Base-by-base conservation (phyloP, 2,797 vertebrate species). In the Sandelia bainsii region DNA sequence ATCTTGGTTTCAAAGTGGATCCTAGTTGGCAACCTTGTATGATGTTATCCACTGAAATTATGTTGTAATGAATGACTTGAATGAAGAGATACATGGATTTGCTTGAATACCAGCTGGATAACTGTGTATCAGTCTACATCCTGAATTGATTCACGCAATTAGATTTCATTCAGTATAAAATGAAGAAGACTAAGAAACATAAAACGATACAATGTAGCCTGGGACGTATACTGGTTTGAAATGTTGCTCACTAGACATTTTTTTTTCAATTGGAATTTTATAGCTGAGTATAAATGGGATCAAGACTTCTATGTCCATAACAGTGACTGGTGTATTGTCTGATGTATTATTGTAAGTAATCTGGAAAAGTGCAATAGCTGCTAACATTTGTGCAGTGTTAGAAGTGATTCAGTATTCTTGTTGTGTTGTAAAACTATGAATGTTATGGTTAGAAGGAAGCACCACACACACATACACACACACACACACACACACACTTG, bases 341-440 rank as follows among this genome's bases (percentile, higher is more conserved):
- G 20, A 51, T 54, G 40, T 25, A 25, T n/a, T 49, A 27, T 12
- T 62, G 32, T 79, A 25, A 58, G 64, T 57, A 32, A 48, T 75
- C 53, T 56, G 69, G 71, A 29, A 72, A 48, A 72, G 57, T 72
- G 67, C 67, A 50, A 46, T 11, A 27, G 23, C 61, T 54, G 22
- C 50, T 83, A 73, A 72, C 80, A 81, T 19, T 83, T 53, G 16
- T 78, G 51, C 81, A 79, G 45, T 78, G 69, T 75, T 74, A 53
- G 63, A 42, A 32, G 74, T 62, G 39, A 74, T 58, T 42, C 59
- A 61, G 58, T 72, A 44, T 76, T 40, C 5, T 68, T 75, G 72
- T 73, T 75, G 67, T 84, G 64, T 57, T 87, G 45, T 73, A 49
- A 83, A 80, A 75, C 71, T 84, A 74, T 87, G 70, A 85, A 85